Percentiles rank a stretch among this genome's conserved stretches.
Conservation (phyloP, 2,888 invertebrate species). For the Platerodrilus igneus region DNA sequence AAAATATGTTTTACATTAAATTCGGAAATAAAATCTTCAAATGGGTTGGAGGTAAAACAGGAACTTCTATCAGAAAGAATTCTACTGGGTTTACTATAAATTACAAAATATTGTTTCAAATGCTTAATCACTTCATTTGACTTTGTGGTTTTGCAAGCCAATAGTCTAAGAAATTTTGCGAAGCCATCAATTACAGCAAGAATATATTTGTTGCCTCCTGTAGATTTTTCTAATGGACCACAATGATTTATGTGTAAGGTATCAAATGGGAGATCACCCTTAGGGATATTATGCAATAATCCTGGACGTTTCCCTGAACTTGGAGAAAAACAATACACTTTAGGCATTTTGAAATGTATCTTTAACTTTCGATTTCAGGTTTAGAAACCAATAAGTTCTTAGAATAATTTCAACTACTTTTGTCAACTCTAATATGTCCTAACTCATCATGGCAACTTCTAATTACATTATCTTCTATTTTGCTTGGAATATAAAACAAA, state of each 20-base stretch:
- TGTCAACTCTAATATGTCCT: constrained; percentile 19
- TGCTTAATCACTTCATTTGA: constrained; percentile 5
- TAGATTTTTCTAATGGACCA: neutral
- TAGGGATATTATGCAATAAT: constrained; percentile 7
- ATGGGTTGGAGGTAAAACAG: too few relatives aligned
- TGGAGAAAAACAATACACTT: constrained; percentile 3
- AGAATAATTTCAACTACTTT: constrained; percentile 5
- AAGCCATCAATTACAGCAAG: constrained; percentile 4
- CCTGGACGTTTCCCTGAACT: neutral
- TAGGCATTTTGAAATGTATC: constrained; percentile 17
- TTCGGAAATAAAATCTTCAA: too few relatives aligned
- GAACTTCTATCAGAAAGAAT: constrained; percentile 27
- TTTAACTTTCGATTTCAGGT: constrained; percentile 9
- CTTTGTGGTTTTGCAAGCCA: constrained; percentile 1
- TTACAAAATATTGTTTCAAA: constrained; percentile 5
- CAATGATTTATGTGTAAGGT: constrained; percentile 10
- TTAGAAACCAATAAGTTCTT: constrained; percentile 17
- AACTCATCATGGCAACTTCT: constrained; percentile 18
- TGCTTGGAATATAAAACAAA: constrained; percentile 17
- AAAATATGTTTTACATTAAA: too few relatives aligned
- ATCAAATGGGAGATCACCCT: constrained; percentile 8
- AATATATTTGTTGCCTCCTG: constrained; percentile 1
- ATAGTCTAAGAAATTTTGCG: constrained; percentile 5
- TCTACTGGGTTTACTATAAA: constrained; percentile 18
- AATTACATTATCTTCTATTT: constrained; percentile 16